These are phyloP conservation scores for Sebastes oblongus DNA, from an alignment of 2,797 vertebrate species.

Conservation along the genomic window DNA sequence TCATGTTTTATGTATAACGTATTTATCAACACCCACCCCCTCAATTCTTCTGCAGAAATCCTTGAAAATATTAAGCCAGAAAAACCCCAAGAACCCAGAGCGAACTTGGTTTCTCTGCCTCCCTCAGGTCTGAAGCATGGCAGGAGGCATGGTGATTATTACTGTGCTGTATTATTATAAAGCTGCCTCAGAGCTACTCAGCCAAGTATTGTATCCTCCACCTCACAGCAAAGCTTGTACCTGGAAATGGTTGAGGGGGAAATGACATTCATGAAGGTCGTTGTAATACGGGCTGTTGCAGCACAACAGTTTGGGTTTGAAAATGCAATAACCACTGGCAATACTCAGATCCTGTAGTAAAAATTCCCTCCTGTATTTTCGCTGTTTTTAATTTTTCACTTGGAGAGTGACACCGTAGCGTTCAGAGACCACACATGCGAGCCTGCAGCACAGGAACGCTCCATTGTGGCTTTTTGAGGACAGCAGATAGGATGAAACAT, in stretches of 20 bases:
- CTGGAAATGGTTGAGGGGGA: constrained; percentile 18
- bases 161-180: constrained; percentile 34
- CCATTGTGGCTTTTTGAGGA: constrained; percentile 30
- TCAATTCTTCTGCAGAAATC: constrained; percentile 45
- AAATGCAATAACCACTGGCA: not conserved
- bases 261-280: constrained; percentile 62
- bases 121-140: constrained; percentile 8
- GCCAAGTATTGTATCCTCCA: not conserved
- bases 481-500: constrained; percentile 36
- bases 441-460: constrained; percentile 4
- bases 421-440: not conserved
- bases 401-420: not conserved
- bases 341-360: not conserved
- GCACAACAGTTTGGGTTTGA: not conserved
- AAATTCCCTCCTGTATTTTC: not conserved
- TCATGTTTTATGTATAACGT: constrained; percentile 72
- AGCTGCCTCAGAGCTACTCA: constrained; percentile 29
- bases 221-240: constrained; percentile 26
- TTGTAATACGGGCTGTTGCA: not conserved
- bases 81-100: constrained; percentile 16
- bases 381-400: not conserved
- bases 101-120: constrained; percentile 22
- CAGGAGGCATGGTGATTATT: constrained; percentile 30
- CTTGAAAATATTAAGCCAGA: constrained; percentile 39
- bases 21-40: constrained; percentile 53